Evolutionary conservation across 2,113 vertebrate species (phyloP).

Genomic region (Lepisosteus osseus): DNA sequence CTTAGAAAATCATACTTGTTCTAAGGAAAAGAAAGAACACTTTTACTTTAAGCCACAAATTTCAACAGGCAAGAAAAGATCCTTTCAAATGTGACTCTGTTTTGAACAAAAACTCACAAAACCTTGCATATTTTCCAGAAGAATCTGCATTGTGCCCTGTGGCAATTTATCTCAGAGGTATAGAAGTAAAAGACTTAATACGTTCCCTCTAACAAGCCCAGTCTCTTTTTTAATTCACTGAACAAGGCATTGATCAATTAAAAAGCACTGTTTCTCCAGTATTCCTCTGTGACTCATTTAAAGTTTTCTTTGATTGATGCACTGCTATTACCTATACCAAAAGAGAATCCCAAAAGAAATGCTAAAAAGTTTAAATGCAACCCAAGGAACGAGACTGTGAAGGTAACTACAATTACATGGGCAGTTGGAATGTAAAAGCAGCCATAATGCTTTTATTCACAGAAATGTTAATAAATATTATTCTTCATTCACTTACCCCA

Average conservation of each 20-base stretch:
- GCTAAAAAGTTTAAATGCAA: conserved; percentile 42
- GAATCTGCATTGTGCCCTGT: conserved; percentile 39
- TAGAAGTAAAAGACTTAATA: conserved; percentile 44
- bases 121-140: conserved; percentile 35
- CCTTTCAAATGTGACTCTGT: conserved; percentile 23
- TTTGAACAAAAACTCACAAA: conserved; percentile 42
- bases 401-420: conserved; percentile 42
- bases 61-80: conserved; percentile 34
- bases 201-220: conserved; percentile 57
- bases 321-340: conserved; percentile 56
- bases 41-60: conserved; percentile 38
- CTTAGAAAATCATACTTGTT: conserved; percentile 28
- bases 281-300: conserved; percentile 70
- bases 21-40: conserved; percentile 20
- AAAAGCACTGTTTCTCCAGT: conserved; percentile 45
- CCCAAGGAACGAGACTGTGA: conserved; percentile 40
- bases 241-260: conserved; percentile 67
- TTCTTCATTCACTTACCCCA: neutral
- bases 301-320: conserved; percentile 62
- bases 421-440: conserved; percentile 17
- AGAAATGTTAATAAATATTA: no score
- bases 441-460: no score
- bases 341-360: conserved; percentile 49
- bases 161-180: conserved; percentile 40
- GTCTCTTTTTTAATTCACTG: conserved; percentile 59